A percentile compares a stretch with the other conserved stretches of the same genome.
Conservation (phyloP, 2,888 invertebrate genomes). For the Heliconius charithonia region DNA sequence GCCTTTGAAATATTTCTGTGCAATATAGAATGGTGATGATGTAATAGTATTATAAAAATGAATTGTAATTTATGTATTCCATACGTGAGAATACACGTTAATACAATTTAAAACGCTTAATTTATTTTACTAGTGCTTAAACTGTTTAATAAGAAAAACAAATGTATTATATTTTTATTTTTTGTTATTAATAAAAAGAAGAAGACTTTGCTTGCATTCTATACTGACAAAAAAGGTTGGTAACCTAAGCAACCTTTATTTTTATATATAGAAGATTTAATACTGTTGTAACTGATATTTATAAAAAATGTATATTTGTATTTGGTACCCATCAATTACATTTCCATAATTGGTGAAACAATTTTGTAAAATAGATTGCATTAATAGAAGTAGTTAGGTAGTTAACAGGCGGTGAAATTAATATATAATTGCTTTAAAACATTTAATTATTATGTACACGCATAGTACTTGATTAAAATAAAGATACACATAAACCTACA, state of each 20-base stretch:
- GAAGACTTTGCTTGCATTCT: too few relatives aligned
- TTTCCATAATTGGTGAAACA: neutral
- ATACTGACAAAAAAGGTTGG: too few relatives aligned
- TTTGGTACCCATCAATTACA: neutral
- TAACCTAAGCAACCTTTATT: too few relatives aligned
- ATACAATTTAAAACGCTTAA: too few relatives aligned
- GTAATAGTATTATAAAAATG: conserved; percentile 24
- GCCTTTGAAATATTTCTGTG: conserved; percentile 36
- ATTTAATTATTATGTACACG: neutral
- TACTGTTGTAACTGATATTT: neutral
- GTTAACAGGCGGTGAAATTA: neutral
- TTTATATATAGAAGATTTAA: too few relatives aligned
- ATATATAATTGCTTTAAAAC: neutral
- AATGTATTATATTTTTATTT: too few relatives aligned
- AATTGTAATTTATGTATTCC: conserved; percentile 8
- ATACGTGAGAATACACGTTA: neutral
- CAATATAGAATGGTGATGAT: conserved; percentile 32
- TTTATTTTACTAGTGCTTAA: too few relatives aligned
- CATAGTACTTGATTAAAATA: neutral
- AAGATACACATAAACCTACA: neutral
- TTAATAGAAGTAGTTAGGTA: conserved; percentile 8
- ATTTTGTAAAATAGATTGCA: neutral
- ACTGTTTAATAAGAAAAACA: too few relatives aligned
- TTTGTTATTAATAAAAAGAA: too few relatives aligned
- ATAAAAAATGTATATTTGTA: neutral